These are phyloP conservation scores for Micrastur ruficollis DNA, from an alignment of 2,797 vertebrate genomes.

Conservation along the genomic window DNA sequence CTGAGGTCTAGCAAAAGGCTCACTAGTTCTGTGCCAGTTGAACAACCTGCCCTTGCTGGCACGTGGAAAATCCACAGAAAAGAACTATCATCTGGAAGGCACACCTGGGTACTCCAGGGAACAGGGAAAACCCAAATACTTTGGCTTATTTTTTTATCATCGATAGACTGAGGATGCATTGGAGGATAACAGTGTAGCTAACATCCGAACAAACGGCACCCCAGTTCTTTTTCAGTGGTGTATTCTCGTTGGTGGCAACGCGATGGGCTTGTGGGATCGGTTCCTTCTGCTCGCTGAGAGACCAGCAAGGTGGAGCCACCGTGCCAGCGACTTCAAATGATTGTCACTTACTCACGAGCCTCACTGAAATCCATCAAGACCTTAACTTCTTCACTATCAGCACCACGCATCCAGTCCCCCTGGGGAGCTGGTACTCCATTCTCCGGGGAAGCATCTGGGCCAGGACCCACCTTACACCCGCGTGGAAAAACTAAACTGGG, in stretches of 20 bases:
- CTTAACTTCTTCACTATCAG: neutral
- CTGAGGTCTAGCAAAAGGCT: neutral
- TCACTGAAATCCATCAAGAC: neutral
- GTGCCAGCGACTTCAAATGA: accelerated
- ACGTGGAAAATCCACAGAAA: neutral
- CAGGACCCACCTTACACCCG: neutral
- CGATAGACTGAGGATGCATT: accelerated
- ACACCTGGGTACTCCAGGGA: neutral
- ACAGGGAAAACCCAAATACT: accelerated
- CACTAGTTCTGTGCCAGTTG: accelerated
- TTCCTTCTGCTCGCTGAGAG: neutral
- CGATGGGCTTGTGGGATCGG: accelerated
- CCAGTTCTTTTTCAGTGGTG: accelerated
- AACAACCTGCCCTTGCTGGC: neutral
- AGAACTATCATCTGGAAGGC: neutral
- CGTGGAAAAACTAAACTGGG: accelerated
- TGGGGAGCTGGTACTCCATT: neutral
- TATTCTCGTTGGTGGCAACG: accelerated
- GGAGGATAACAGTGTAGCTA: accelerated
- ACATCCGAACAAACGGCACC: accelerated
- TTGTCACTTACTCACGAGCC: neutral
- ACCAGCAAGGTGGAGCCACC: neutral
- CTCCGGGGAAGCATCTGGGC: neutral
- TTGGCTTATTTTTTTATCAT: accelerated
- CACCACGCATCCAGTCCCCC: accelerated